Base-by-base conservation (phyloP, 53 echinoderm and acorn worm genomes). In the Temnopleurus reevesii region DNA sequence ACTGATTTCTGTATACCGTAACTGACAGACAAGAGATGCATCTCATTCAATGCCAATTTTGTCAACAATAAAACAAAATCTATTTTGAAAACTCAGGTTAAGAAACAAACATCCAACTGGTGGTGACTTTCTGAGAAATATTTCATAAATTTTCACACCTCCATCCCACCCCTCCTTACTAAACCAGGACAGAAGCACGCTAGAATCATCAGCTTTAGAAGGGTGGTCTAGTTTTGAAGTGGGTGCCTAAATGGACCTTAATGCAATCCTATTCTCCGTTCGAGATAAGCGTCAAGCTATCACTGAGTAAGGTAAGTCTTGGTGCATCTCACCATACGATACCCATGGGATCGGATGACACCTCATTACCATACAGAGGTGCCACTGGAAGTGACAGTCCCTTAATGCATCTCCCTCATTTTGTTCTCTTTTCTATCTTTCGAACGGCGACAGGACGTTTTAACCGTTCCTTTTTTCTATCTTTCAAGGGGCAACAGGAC, bases 351-450 rank as follows among this genome's bases (percentile, higher is more conserved):
- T 71, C 41, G 41, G n/a, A 71, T 71, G 71, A 38, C 71, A 21
- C 19, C n/a, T 71, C 43, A 71, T 71, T 71, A 71, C 71, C 71
- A 71, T 71, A 38, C 19, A 71, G 71, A 8, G 41, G 36, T 38
- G 71, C 71, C 71, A 71, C 38, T 71, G 41, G 71, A 36, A 15
- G 8, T 41, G 71, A 41, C 71, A 71, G 38, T 71, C 41, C 41
- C 71, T 71, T 71, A 71, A 71, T 71, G 71, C 41, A 71, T 71
- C 41, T 71, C 41, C 41, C 43, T 71, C 71, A 71, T 71, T 41
- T 21, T n/a, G n/a, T n/a, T 41, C 38, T 1, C 21, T 71, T 43
- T 23, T 6, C 71, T 71, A 38, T 41, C 41, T 71, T 43, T 7
- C 71, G 23, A 0, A 9, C 7, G 41, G 71, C 71, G 71, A 71